Base-by-base conservation (phyloP, 2,113 vertebrate genomes). In the Xenopus laevis region DNA sequence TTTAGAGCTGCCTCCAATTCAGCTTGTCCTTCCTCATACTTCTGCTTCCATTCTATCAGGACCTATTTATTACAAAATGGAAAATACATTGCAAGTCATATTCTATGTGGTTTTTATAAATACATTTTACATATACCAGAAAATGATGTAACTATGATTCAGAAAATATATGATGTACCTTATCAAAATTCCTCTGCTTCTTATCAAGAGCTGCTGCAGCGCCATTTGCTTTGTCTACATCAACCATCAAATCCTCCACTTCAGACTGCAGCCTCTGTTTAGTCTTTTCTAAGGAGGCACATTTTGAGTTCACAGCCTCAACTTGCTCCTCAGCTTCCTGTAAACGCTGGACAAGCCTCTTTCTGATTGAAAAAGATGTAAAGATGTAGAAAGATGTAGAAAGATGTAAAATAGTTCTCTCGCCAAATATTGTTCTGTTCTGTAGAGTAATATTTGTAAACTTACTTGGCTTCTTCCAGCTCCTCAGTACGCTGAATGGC, bases 341-440 rank as follows among this genome's bases (percentile, higher is more conserved):
- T 12, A 98, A 88, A 23, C 92, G 91, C 82, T 96, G 94, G 64
- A 93, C 94, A 64, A 96, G 86, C 79, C 94, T 96, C 82, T 94
- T 95, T 86, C 94, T 95, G 74, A 52, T n/a, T n/a, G n/a, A 30
- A n/a, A 45, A 27, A 27, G n/a, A n/a, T n/a, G n/a, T n/a, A n/a
- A n/a, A n/a, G n/a, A n/a, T n/a, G n/a, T n/a, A n/a, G n/a, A n/a
- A n/a, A n/a, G n/a, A n/a, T n/a, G n/a, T n/a, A n/a, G n/a, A n/a
- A n/a, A n/a, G n/a, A n/a, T n/a, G n/a, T n/a, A 13, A 18, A 2
- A 47, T 6, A 45, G n/a, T n/a, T n/a, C n/a, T n/a, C n/a, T n/a
- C n/a, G n/a, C n/a, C n/a, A n/a, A n/a, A n/a, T n/a, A n/a, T n/a
- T n/a, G n/a, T n/a, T n/a, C n/a, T n/a, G n/a, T n/a, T n/a, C n/a